Base-by-base conservation (phyloP, 2,888 invertebrate genomes). In the Drosophila setosimentum region DNA sequence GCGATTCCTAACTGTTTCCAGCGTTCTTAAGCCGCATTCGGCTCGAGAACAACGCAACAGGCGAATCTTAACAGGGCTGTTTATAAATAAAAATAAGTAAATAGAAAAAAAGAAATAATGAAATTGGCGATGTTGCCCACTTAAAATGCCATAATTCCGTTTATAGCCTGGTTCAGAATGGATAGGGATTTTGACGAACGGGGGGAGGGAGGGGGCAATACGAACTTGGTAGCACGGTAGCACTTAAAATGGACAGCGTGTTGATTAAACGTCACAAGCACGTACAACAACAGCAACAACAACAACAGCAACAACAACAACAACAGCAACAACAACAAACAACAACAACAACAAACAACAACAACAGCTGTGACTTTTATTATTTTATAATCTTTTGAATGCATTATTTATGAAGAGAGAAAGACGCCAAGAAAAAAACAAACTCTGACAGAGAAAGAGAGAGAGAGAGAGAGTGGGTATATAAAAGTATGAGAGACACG, bases 71-170 rank as follows among this genome's bases (percentile, higher is more conserved):
- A 49, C 42, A 30, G 30, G 42, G 45, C 68, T 37, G 59, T 48
- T 40, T 58, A 70, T 32, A 37, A 68, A 68, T 30, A 59, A 45
- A 2, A 54, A 69, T 35, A 62, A 51, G 13, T 57, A 71, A 63
- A 66, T 65, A 58, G 50, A 45, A 33, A 67, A n/a, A 35, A 67
- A 68, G 67, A 59, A 60, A 54, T 65, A 76, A 80, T 70, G 57
- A 75, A 76, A 87, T 82, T 80, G 80, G 64, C 78, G 76, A 78
- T 80, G 76, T 53, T 75, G 68, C 45, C 88, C 83, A 88, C 83
- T 87, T 90, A 90, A 87, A 90, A 90, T 76, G 87, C 83, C 78
- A 90, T 89, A 87, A 89, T 76, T 78, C 89, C 72, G 82, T 80
- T 83, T 82, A 81, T 82, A 74, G 81, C 74, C 68, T 27, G 35